Conservation (phyloP, 1,140 invertebrate genomes). For the Galendromus occidentalis region DNA sequence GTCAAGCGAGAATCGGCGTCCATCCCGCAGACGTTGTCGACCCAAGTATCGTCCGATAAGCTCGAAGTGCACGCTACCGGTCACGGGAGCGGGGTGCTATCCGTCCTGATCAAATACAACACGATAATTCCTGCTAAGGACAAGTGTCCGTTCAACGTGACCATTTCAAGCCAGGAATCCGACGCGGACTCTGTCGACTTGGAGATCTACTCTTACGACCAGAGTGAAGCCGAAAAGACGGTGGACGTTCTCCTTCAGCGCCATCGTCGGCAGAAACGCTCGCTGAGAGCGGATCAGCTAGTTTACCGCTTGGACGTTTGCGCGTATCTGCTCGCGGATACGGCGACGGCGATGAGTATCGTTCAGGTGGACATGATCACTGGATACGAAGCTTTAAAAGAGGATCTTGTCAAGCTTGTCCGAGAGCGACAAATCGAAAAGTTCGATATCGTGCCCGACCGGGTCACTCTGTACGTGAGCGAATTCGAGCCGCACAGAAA, state of each 20-base stretch:
- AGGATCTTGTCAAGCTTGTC: conserved; percentile 23
- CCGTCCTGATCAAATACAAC: conserved; percentile 26
- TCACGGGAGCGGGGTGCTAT: conserved; percentile 25
- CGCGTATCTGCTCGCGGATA: conserved; percentile 15
- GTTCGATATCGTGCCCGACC: background rate
- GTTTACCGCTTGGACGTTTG: conserved; percentile 15
- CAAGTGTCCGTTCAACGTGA: conserved; percentile 21
- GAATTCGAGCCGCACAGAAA: background rate
- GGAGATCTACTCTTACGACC: conserved; percentile 13
- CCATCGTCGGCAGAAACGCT: background rate
- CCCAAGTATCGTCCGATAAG: background rate
- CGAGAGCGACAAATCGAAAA: background rate
- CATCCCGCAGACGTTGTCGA: background rate
- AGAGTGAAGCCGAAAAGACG: background rate
- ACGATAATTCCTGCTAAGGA: conserved; percentile 21
- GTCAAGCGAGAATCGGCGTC: background rate
- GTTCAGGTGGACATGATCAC: conserved; percentile 27
- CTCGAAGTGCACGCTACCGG: conserved; percentile 24
- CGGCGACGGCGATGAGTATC: conserved; percentile 25
- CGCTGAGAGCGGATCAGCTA: conserved; percentile 7
- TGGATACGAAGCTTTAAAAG: conserved; percentile 23
- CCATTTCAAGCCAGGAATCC: background rate
- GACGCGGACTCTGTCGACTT: conserved; percentile 14
- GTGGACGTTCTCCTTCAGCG: background rate
- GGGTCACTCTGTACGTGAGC: background rate